Base-by-base conservation (phyloP, 2,888 invertebrate genomes). In the Pilophorus perplexus region DNA sequence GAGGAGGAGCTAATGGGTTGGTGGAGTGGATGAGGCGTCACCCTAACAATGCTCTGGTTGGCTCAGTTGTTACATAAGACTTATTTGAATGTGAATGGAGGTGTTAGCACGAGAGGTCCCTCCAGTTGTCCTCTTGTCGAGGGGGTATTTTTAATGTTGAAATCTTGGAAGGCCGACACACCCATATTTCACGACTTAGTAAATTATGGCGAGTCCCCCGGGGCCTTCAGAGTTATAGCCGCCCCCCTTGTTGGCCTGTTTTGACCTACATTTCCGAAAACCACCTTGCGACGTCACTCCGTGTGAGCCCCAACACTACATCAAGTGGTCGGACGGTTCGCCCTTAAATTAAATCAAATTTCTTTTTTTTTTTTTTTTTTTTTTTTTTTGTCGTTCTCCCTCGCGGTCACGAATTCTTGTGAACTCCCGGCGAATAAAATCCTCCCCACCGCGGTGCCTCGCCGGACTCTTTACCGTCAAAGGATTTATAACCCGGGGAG, bases 71-170 rank as follows among this genome's bases (percentile, higher is more conserved):
- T 59, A 59, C 59, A 59, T 59, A 42, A 42, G 59, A 42, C 59
- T 38, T 59, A 59, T 59, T 59, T 59, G 59, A 59, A 59, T 59
- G 59, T 59, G 59, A 59, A 59, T 59, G 25, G 59, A 59, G 42
- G 59, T 59, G 59, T 40, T 40, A 42, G 59, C 42, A 22, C 18
- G 20, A 33, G 27, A 42, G 42, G 42, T n/a, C 27, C 59, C 42
- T 42, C 55, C 12, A 8, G 33, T 33, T 12, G 6, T 33, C 33
- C 12, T 6, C 33, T 33, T 12, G 27, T 25, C 6, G 28, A 16
- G 28, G 16, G 40, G 59, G 42, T 23, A 59, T 59, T 59, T 59
- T 59, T 59, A 59, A 59, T 59, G 59, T 42, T 40, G 42, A 44
- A 59, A 59, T 59, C 59, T 59, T 59, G 59, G 59, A 42, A 42